Base-by-base conservation (phyloP, 2,113 vertebrate genomes). In the Piaya cayana region DNA sequence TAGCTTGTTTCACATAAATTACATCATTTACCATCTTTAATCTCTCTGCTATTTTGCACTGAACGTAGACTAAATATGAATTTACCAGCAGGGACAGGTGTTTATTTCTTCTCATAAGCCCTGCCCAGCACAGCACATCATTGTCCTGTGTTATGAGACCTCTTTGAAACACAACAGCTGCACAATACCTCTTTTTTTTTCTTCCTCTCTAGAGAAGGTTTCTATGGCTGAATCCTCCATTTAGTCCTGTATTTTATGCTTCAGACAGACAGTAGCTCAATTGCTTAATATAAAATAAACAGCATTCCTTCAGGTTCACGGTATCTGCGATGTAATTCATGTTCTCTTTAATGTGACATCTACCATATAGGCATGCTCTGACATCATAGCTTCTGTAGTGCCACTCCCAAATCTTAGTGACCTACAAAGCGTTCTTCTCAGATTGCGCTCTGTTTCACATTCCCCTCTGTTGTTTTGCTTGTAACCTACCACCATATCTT, bases 21-120 rank as follows among this genome's bases (percentile, higher is more conserved):
- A 43, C 53, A 65, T 49, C 14, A n/a, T 49, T 89, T 88, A 12
- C 77, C 65, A 84, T 70, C 69, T 91, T 62, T 52, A 93, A 79
- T 71, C 21, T 75, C 37, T 71, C 42, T 89, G 49, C 39, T 95
- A n/a, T 25, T 95, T 82, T 78, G 49, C 60, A 84, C 0, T 56
- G 19, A 80, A 86, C 82, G 21, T 7, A 82, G 42, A 43, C 36
- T 71, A 80, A 53, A 32, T 19, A 53, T 34, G 30, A 79, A 74
- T 82, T 77, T 80, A 63, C 22, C 50, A 80, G 42, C 71, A 88
- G 34, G 34, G 20, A 67, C 42, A 78, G 62, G 67, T 72, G 25
- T 8, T 91, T 56, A 4, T 76, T 90, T 85, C 49, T 4, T 81
- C 12, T 26, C 22, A 36, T 18, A 64, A 74, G 4, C 49, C 20